These are phyloP conservation scores for Ispidina picta DNA, from an alignment of 2,797 vertebrate genomes.

Conservation along the genomic window DNA sequence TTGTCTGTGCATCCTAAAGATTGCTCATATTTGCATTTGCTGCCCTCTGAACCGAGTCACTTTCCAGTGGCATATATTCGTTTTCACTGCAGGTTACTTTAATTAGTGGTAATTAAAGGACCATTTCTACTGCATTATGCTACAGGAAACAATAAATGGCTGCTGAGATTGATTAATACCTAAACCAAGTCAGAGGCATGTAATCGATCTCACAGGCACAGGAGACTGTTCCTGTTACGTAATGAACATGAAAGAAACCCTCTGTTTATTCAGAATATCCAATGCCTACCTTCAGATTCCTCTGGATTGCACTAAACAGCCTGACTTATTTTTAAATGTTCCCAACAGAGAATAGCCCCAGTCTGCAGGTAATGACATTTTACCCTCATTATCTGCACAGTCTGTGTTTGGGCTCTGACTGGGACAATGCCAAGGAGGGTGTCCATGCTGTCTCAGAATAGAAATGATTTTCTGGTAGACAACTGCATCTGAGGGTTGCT, in stretches of 20 bases:
- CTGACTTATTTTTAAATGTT: constrained; percentile 38
- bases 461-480: background rate
- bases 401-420: background rate
- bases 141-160: constrained; percentile 42
- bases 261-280: background rate
- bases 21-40: background rate
- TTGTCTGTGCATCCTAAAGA: constrained; percentile 12
- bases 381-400: constrained; percentile 23
- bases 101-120: constrained; percentile 54
- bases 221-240: background rate
- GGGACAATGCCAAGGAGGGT: constrained; percentile 12
- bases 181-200: constrained; percentile 6
- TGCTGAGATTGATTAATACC: constrained; percentile 52
- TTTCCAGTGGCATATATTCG: background rate
- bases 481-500: background rate
- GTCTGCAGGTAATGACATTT: constrained; percentile 42
- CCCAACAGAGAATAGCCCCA: background rate
- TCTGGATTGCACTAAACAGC: background rate
- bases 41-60: constrained; percentile 27
- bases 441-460: constrained; percentile 13
- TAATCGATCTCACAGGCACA: constrained; percentile 29
- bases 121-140: constrained; percentile 35
- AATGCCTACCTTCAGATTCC: background rate
- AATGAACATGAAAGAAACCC: background rate
- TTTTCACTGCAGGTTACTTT: constrained; percentile 51